Base-by-base conservation (phyloP, 2,888 invertebrate species). In the Coecobrya sp. region DNA sequence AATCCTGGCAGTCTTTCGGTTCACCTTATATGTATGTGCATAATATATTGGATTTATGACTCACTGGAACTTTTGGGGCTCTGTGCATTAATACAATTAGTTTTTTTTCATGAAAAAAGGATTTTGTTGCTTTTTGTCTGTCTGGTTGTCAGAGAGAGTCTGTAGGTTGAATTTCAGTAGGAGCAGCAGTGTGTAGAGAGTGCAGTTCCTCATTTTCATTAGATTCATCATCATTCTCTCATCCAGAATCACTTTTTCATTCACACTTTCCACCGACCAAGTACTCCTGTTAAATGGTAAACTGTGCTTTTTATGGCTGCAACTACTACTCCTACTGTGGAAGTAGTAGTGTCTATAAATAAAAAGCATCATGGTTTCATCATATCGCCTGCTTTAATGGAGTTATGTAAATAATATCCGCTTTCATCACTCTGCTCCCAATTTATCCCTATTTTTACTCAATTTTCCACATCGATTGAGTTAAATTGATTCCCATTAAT, bases 401-500 rank as follows among this genome's bases (percentile, higher is more conserved):
- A 16, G 49, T 11, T 22, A 49, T 16, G 25, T 42, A 42, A 73
- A 73, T 62, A 68, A 73, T 73, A 30, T 30, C 42, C 70, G 10
- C 19, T 30, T 42, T 73, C 42, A 42, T 42, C 36, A 16, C n/a
- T 36, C 27, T 81, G 27, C 55, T 19, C 19, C 81, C 81, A 82
- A 36, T 82, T 82, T 5, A 82, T 30, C 59, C 59, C 55, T 8
- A 16, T 85, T 85, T 85, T 85, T 65, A 85, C 84, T 85, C 84
- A 65, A 85, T 85, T 85, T 85, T 85, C 84, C 84, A 85, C 65
- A 45, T 30, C 62, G 65, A 85, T 85, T 85, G 84, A 62, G 62
- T 42, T 85, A 85, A 85, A 85, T 85, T 85, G 84, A 85, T 45
- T 85, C 45, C 65, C 84, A 85, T 85, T 85, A 85, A 85, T 85